Evolutionary conservation across 2,888 invertebrate genomes (phyloP).

Genomic region (Laspeyria flexula): DNA sequence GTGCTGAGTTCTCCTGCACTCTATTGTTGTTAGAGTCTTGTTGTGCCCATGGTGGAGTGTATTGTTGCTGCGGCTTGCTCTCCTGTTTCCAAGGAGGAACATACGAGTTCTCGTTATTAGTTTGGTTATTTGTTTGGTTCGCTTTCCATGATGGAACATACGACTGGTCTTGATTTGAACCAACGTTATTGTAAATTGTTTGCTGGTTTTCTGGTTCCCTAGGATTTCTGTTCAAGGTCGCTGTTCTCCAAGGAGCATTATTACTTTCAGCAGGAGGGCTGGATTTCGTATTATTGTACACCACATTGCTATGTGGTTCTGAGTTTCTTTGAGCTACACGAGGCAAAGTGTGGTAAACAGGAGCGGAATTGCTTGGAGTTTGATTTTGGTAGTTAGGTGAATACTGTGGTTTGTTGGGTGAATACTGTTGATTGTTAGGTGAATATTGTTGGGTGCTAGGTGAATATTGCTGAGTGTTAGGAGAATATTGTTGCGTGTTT

Average conservation of each 20-base stretch:
- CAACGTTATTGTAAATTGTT: slow-evolving; percentile 59
- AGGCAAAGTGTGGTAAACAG: slow-evolving; percentile 73
- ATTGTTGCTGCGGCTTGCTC: slow-evolving; percentile 60
- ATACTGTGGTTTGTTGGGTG: slow-evolving; percentile 60
- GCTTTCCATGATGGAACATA: slow-evolving; percentile 72
- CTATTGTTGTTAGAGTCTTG: slow-evolving; percentile 70
- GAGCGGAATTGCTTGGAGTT: slow-evolving; percentile 55
- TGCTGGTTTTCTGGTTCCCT: slow-evolving; percentile 63
- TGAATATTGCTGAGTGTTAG: slow-evolving; percentile 64
- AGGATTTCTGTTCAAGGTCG: slow-evolving; percentile 69
- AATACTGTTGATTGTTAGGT: slow-evolving; percentile 65
- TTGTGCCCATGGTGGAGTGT: slow-evolving; percentile 65
- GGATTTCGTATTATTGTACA: slow-evolving; percentile 61
- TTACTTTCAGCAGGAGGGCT: slow-evolving; percentile 60
- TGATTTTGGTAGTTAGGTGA: slow-evolving; percentile 65
- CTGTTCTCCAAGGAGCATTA: slow-evolving; percentile 74
- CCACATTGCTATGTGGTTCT: slow-evolving; percentile 61
- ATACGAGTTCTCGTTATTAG: slow-evolving; percentile 57
- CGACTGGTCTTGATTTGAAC: slow-evolving; percentile 58
- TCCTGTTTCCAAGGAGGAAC: slow-evolving; percentile 71
- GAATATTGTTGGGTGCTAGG: slow-evolving; percentile 58
- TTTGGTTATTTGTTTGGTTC: slow-evolving; percentile 61
- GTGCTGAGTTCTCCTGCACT: slow-evolving; percentile 58
- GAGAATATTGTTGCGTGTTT: slow-evolving; percentile 54
- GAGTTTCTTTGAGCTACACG: slow-evolving; percentile 66